phyloP scores from a whole-genome alignment of 2,113 vertebrate species.

The Nerophis ophidion region DNA sequence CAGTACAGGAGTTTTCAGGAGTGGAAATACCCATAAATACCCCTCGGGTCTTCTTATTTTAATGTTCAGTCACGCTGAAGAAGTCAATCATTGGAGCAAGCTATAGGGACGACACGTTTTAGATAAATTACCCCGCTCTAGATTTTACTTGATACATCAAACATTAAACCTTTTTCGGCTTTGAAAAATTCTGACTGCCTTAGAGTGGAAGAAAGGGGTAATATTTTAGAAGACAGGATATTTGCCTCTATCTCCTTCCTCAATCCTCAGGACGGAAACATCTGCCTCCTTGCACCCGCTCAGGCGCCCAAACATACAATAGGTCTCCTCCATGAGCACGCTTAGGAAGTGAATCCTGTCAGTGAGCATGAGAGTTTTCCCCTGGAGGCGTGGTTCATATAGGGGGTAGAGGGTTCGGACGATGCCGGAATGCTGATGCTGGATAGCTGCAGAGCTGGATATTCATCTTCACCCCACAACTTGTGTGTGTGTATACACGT shows the following conservation, averaged over 20 bases:
- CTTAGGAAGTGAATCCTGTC: constrained; percentile 73
- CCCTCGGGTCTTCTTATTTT: constrained; percentile 54
- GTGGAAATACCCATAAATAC: constrained; percentile 53
- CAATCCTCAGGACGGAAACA: constrained; percentile 68
- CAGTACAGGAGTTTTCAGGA: constrained; percentile 34
- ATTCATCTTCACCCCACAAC: constrained; percentile 36
- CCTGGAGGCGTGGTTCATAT: constrained; percentile 45
- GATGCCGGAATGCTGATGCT: constrained; percentile 60
- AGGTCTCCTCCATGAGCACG: constrained; percentile 36
- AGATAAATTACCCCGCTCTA: constrained; percentile 33
- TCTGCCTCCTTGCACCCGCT: constrained; percentile 64
- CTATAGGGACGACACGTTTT: constrained; percentile 32
- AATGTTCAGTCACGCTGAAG: constrained; percentile 26
- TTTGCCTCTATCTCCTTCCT: constrained; percentile 67
- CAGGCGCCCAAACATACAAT: constrained; percentile 56
- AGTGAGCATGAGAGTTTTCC: constrained; percentile 59
- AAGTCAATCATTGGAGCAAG: constrained; percentile 21
- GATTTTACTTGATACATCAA: constrained; percentile 34
- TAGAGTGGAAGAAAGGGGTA: constrained; percentile 40
- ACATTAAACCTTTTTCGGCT: constrained; percentile 29
- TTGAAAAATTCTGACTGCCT: constrained; percentile 10
- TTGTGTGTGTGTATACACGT: constrained; percentile 11
- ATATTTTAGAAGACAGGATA: constrained; percentile 62
- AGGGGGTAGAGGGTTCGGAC: constrained; percentile 46
- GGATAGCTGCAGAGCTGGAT: constrained; percentile 35